Percentiles rank a stretch among this genome's conserved stretches.
phyloP scores from a whole-genome alignment of 2,888 invertebrate genomes.

The Dolomedes plantarius region DNA sequence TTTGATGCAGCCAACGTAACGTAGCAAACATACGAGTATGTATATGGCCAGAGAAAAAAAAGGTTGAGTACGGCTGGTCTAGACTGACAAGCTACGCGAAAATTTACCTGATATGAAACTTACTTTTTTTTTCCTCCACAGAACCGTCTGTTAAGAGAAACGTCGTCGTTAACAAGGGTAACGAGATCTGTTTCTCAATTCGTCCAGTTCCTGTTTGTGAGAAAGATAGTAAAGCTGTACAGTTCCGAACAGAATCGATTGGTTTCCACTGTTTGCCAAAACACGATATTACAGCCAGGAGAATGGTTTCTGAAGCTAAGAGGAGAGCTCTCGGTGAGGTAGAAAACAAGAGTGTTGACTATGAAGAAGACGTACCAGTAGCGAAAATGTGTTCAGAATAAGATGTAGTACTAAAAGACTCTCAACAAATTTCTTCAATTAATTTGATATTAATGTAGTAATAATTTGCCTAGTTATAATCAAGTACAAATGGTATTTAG shows the following conservation, averaged over 20 bases:
- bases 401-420: background rate
- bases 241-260: background rate
- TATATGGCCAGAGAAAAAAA: no score
- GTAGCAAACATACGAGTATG: no score
- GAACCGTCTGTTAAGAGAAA: constrained; percentile 30
- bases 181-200: constrained; percentile 66
- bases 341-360: constrained; percentile 63
- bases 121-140: background rate
- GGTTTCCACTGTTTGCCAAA: constrained; percentile 72
- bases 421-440: background rate
- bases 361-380: constrained; percentile 12
- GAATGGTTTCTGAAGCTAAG: constrained; percentile 45
- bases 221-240: background rate
- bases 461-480: no score
- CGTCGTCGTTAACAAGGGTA: constrained; percentile 12
- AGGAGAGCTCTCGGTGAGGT: constrained; percentile 60
- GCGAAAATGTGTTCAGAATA: constrained; percentile 10
- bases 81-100: no score
- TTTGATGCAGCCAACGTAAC: no score
- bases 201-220: constrained; percentile 50
- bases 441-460: no score
- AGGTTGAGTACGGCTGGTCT: no score
- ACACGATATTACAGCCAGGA: constrained; percentile 35
- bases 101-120: no score
- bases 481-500: no score